Percentiles rank a stretch among this genome's conserved stretches.
Conservation (phyloP, 2,113 vertebrate genomes). For the Parotia lawesii region DNA sequence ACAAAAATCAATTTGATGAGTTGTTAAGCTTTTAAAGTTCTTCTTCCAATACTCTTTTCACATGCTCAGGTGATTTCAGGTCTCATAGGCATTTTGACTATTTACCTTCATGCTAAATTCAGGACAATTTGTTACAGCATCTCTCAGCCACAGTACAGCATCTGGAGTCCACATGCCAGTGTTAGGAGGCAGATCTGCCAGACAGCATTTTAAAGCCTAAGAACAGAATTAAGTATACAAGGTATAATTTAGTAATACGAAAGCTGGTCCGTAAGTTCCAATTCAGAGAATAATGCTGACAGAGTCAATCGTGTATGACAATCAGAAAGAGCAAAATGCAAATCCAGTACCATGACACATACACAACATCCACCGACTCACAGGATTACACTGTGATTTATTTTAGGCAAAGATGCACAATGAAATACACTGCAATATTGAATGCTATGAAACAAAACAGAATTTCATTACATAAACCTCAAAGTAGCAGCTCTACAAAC, state of each 20-base stretch:
- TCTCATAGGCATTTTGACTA: background rate
- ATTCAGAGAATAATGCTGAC: background rate
- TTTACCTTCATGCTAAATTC: constrained; percentile 88
- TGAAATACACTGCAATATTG: background rate
- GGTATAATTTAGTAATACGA: background rate
- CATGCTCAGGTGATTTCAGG: background rate
- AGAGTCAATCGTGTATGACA: background rate
- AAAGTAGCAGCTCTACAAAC: background rate
- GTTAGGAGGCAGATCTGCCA: constrained; percentile 80
- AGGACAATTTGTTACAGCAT: constrained; percentile 74
- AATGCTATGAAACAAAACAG: background rate
- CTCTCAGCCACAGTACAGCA: constrained; percentile 82
- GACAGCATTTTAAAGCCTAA: constrained; percentile 84
- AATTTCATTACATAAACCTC: background rate
- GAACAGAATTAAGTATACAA: constrained; percentile 4
- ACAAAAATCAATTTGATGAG: background rate
- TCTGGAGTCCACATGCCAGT: constrained; percentile 85
- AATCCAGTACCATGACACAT: background rate
- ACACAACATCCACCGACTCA: background rate
- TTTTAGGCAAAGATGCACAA: background rate
- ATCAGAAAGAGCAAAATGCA: background rate
- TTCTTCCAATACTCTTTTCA: background rate
- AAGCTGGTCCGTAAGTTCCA: background rate
- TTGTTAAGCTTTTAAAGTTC: background rate
- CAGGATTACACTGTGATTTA: background rate